Evolutionary conservation across 2,888 invertebrate species (phyloP).

Genomic region (Papilio elwesi): DNA sequence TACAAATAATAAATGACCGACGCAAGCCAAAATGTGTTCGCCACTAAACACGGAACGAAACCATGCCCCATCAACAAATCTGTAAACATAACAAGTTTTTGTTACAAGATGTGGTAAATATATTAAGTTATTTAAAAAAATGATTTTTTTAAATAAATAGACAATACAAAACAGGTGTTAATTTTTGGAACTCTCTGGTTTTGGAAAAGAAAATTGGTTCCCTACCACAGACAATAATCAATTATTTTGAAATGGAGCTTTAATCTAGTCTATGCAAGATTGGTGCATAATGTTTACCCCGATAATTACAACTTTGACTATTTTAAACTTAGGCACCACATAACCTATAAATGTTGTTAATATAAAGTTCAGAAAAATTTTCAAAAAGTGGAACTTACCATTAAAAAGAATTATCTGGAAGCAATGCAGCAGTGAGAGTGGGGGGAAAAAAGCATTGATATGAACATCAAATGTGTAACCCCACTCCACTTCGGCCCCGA

Average conservation of each 20-base stretch:
- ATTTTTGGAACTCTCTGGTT: background rate
- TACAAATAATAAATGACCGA: slow-evolving; percentile 96
- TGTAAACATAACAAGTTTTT: slow-evolving; percentile 72
- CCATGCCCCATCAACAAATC: slow-evolving; percentile 89
- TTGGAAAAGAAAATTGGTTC: too few species aligned
- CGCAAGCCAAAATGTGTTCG: slow-evolving; percentile 97
- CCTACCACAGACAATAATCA: too few species aligned
- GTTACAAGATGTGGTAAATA: too few species aligned
- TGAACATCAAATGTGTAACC: slow-evolving; percentile 99
- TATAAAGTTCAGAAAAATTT: background rate
- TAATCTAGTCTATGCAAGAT: background rate
- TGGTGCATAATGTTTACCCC: too few species aligned
- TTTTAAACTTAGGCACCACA: too few species aligned
- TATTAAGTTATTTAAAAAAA: too few species aligned
- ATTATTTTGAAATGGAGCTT: background rate
- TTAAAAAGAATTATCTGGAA: slow-evolving; percentile 95
- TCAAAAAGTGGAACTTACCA: slow-evolving; percentile 80
- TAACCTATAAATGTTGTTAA: too few species aligned
- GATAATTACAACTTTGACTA: too few species aligned
- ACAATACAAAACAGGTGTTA: too few species aligned
- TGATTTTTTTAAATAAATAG: too few species aligned
- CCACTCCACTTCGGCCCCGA: slow-evolving; percentile 93
- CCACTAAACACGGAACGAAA: slow-evolving; percentile 92
- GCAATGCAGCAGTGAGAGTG: slow-evolving; percentile 95
- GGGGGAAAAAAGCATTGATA: slow-evolving; percentile 99